Evolutionary conservation across 2,888 invertebrate species (phyloP).

Genomic region (Chelonus formosanus): DNA sequence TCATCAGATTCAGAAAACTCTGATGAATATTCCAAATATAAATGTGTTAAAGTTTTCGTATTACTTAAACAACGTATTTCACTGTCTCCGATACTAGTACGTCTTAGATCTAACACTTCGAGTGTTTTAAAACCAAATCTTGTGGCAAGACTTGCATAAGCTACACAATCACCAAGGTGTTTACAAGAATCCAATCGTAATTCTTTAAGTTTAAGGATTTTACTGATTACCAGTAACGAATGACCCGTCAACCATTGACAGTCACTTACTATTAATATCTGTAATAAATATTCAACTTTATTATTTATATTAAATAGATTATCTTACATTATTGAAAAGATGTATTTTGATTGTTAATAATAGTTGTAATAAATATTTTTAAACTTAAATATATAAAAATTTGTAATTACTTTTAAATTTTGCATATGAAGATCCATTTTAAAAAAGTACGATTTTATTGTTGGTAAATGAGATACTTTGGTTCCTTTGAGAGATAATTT

Average conservation of each 20-base stretch:
- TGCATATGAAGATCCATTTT: conserved; percentile 68
- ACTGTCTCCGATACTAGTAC: conserved; percentile 70
- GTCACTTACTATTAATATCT: conserved; percentile 77
- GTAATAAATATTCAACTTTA: conserved; percentile 43
- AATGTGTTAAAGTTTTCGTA: conserved; percentile 66
- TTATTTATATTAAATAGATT: not conserved
- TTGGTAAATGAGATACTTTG: conserved; percentile 65
- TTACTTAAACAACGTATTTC: conserved; percentile 71
- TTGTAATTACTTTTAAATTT: conserved; percentile 66
- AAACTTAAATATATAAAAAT: not conserved
- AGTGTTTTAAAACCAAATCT: conserved; percentile 75
- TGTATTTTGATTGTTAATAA: not conserved
- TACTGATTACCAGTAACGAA: conserved; percentile 77
- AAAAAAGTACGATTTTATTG: conserved; percentile 68
- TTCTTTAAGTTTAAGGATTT: conserved; percentile 71
- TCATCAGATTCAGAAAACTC: conserved; percentile 34
- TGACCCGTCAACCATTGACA: conserved; percentile 81
- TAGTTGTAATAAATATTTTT: conserved; percentile 26
- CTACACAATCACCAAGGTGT: conserved; percentile 76
- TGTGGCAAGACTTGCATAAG: conserved; percentile 79
- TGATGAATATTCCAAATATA: conserved; percentile 59
- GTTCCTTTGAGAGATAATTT: conserved; percentile 71
- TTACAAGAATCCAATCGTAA: conserved; percentile 74
- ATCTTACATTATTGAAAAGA: not conserved
- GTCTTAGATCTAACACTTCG: conserved; percentile 68